A percentile compares a stretch with the other conserved stretches of the same genome.
Conservation (phyloP, 2,113 vertebrate species). For the Thryonomys swinderianus region DNA sequence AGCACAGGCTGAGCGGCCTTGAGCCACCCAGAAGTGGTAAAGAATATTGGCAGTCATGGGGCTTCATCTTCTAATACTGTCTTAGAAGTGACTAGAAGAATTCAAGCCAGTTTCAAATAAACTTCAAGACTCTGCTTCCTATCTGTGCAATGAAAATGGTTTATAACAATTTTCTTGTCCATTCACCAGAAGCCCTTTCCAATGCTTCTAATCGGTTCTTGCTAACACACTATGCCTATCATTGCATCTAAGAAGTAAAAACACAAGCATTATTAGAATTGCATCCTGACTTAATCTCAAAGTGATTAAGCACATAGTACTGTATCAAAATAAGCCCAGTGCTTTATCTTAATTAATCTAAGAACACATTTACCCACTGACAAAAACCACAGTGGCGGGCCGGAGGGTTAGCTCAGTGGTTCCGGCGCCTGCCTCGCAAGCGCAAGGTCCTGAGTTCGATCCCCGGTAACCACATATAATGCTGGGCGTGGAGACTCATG, state of each 20-base stretch:
- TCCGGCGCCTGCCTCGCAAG: too few relatives aligned
- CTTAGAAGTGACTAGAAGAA: background rate
- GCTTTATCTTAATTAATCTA: background rate
- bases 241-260: background rate
- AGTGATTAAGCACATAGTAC: background rate
- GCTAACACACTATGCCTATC: background rate
- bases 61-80: background rate
- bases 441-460: too few relatives aligned
- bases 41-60: background rate
- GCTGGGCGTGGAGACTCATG: too few relatives aligned
- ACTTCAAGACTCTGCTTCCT: background rate
- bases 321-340: background rate
- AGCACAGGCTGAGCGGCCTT: background rate
- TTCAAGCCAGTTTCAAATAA: background rate
- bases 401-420: too few relatives aligned
- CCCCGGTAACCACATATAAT: too few relatives aligned
- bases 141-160: background rate
- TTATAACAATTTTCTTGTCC: background rate
- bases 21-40: background rate
- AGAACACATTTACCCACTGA: background rate
- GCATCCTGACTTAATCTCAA: background rate
- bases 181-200: background rate
- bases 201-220: background rate
- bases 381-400: too few relatives aligned
- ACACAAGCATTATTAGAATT: background rate